Evolutionary conservation across 2,888 invertebrate genomes (phyloP).

Genomic region (Endomychus coccineus): DNA sequence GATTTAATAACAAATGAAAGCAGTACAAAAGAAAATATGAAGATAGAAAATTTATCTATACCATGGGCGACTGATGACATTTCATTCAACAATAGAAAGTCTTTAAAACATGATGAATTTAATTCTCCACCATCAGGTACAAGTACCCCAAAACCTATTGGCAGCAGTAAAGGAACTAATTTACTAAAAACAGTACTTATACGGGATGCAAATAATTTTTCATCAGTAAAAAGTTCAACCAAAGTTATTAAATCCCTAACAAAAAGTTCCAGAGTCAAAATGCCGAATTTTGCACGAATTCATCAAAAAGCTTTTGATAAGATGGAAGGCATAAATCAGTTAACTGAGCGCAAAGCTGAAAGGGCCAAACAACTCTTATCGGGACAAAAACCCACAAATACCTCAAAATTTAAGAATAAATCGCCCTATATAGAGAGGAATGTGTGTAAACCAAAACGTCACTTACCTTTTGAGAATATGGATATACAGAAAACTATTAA

Average conservation of each 20-base stretch:
- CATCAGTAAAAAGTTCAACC: no score
- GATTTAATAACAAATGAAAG: no score
- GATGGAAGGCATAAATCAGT: constrained; percentile 62
- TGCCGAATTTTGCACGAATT: constrained; percentile 63
- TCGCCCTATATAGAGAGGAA: constrained; percentile 1
- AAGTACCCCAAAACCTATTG: no score
- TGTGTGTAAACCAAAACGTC: background rate
- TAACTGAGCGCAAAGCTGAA: constrained; percentile 46
- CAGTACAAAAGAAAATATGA: no score
- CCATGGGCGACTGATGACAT: no score
- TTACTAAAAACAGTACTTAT: constrained; percentile 5
- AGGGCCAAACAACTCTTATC: constrained; percentile 44
- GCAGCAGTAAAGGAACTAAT: no score
- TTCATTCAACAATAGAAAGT: no score
- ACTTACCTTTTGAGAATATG: no score
- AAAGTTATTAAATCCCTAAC: background rate
- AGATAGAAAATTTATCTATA: no score
- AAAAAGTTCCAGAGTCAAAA: constrained; percentile 42
- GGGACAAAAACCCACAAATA: constrained; percentile 27
- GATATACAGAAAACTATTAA: no score
- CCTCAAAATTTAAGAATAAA: background rate
- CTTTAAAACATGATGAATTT: no score
- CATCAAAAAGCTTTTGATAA: constrained; percentile 57
- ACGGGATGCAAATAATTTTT: background rate
- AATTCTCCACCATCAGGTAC: no score